phyloP scores from a whole-genome alignment of 2,797 vertebrate genomes.

The Vultur gryphus region DNA sequence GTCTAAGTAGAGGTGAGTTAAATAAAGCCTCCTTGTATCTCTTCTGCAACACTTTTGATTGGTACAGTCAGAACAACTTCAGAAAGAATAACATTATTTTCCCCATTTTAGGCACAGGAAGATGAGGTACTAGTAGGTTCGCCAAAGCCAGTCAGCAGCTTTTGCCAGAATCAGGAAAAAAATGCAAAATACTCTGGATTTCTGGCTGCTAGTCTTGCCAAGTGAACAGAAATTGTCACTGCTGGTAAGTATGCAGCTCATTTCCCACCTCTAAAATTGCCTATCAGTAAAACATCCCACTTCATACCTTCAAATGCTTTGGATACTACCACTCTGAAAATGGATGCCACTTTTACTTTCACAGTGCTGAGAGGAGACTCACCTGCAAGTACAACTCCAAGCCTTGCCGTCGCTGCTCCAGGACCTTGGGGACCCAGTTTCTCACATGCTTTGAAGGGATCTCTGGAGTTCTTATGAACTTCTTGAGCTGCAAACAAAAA shows the following conservation, averaged over 20 bases:
- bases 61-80: not conserved
- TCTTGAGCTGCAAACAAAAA: slow-evolving; percentile 84
- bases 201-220: not conserved
- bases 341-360: not conserved
- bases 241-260: not conserved
- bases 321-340: not conserved
- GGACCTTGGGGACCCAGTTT: slow-evolving; percentile 97
- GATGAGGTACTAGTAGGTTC: not conserved
- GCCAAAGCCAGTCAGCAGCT: not conserved
- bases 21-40: not conserved
- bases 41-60: not conserved
- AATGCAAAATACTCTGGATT: not conserved
- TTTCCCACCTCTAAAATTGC: not conserved
- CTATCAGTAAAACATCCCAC: not conserved
- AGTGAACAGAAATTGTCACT: not conserved
- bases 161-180: not conserved
- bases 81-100: not conserved
- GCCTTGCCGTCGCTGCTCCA: slow-evolving; percentile 93
- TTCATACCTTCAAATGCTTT: not conserved
- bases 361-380: slow-evolving; percentile 31
- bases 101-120: not conserved
- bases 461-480: slow-evolving; percentile 94
- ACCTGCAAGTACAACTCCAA: slow-evolving; percentile 96
- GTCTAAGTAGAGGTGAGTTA: not conserved
- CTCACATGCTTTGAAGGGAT: slow-evolving; percentile 98